phyloP scores from a whole-genome alignment of 2,113 vertebrate genomes.

The Neotoma lepida region DNA sequence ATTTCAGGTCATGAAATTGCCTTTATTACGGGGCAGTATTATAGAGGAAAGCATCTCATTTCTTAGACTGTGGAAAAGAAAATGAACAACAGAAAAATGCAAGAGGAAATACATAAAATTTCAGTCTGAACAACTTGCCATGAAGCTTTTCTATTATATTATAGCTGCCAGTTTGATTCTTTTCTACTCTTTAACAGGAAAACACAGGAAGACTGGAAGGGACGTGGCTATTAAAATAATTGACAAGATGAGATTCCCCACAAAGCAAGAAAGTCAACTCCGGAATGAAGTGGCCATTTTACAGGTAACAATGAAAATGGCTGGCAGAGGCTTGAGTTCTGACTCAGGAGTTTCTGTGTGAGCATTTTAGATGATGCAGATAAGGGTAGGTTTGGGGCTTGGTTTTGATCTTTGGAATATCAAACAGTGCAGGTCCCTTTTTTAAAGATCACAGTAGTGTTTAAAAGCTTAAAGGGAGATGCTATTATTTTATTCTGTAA shows the following conservation, averaged over 20 bases:
- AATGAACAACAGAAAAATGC: neutral
- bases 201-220: slow-evolving; percentile 98
- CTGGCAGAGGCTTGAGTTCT: neutral
- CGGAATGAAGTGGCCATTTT: slow-evolving; percentile 99
- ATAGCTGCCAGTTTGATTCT: slow-evolving; percentile 9
- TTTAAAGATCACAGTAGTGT: neutral
- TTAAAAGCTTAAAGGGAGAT: neutral
- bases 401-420: slow-evolving; percentile 26
- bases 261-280: slow-evolving; percentile 98
- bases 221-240: slow-evolving; percentile 99
- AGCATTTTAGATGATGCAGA: neutral
- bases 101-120: slow-evolving; percentile 31
- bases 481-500: neutral
- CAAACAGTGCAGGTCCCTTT: neutral
- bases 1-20: slow-evolving; percentile 14
- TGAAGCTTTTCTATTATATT: slow-evolving; percentile 20
- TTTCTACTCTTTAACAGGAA: slow-evolving; percentile 86
- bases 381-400: neutral
- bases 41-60: neutral
- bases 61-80: slow-evolving; percentile 15
- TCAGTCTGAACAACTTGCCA: slow-evolving; percentile 16
- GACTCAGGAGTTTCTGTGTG: neutral
- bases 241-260: slow-evolving; percentile 99
- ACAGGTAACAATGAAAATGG: slow-evolving; percentile 88
- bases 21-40: neutral